These are phyloP conservation scores for Acanthis flammea DNA, from an alignment of 2,797 vertebrate genomes.

Conservation along the genomic window DNA sequence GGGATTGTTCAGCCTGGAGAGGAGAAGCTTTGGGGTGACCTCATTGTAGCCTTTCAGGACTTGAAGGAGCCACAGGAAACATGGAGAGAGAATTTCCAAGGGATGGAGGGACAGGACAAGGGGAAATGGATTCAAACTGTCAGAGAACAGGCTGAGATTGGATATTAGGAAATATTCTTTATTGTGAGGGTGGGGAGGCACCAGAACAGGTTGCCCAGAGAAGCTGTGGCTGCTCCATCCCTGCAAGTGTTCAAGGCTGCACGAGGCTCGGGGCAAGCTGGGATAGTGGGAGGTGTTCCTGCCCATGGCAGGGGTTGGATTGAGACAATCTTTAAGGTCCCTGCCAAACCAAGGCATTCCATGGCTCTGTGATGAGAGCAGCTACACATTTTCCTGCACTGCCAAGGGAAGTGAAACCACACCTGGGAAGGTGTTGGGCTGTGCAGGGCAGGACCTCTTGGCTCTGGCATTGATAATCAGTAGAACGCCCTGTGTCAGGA, in stretches of 20 bases:
- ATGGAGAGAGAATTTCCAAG: not conserved
- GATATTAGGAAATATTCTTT: not conserved
- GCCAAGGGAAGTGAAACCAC: not conserved
- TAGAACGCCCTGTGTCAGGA: not conserved
- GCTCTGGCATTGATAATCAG: not conserved
- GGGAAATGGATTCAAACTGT: not conserved
- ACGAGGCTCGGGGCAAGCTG: rapidly evolving
- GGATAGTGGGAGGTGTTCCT: not conserved
- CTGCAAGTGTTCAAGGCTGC: not conserved
- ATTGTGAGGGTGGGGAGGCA: not conserved
- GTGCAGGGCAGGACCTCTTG: not conserved
- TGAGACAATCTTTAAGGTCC: not conserved
- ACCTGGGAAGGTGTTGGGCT: no score
- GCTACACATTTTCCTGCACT: not conserved
- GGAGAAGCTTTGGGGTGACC: not conserved
- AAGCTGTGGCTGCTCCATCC: not conserved
- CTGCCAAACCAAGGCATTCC: not conserved
- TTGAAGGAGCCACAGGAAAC: not conserved
- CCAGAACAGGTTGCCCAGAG: not conserved
- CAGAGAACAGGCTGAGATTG: not conserved
- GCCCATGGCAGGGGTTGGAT: not conserved
- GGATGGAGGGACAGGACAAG: not conserved
- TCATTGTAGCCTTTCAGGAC: rapidly evolving
- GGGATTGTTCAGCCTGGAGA: not conserved
- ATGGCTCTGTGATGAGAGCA: not conserved